Base-by-base conservation (phyloP, 1,140 invertebrate species). In the Atopsyche davidsoni region DNA sequence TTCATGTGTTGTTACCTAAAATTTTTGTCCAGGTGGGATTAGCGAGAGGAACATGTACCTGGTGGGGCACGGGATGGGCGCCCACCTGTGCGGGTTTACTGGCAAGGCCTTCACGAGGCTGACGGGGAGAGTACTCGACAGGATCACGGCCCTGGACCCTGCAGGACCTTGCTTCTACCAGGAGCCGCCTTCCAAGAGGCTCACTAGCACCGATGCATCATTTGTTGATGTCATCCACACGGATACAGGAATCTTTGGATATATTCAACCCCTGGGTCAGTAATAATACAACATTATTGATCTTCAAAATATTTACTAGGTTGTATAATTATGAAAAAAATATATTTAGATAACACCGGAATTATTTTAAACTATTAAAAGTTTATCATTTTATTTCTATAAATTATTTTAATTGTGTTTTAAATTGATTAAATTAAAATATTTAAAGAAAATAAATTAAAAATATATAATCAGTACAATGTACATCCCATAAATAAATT, bases 21-120 rank as follows among this genome's bases (percentile, higher is more conserved):
- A n/a, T n/a, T n/a, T n/a, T n/a, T n/a, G 14, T 48, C 60, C 56
- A 71, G 69, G 46, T 54, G 69, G 67, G 11, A 58, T 65, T 36
- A 62, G 66, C 19, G 51, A 64, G 10, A 56, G 59, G 1, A 62
- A 62, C 24, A 62, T 52, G 17, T 49, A 57, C 11, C n/a, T 53
- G 40, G 35, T 57, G 0, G 55, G 55, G 9, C 41, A 36, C 35
- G 31, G 49, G n/a, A 17, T 57, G 16, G 55, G 55, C 2, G 55
- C 49, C 35, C 55, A 57, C 38, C 23, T 49, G 0, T 13, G 31
- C 7, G 50, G 55, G 3, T 48, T 28, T 14, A 38, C 50, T 19
- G 55, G 55, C 18, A 52, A 49, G 19, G 7, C 36, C 4, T 53
- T 35, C 34, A 49, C 17, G 18, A 57, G 42, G 28, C 14, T 22